These are phyloP conservation scores for Platycheirus albimanus DNA, from an alignment of 2,888 invertebrate genomes.

Conservation along the genomic window DNA sequence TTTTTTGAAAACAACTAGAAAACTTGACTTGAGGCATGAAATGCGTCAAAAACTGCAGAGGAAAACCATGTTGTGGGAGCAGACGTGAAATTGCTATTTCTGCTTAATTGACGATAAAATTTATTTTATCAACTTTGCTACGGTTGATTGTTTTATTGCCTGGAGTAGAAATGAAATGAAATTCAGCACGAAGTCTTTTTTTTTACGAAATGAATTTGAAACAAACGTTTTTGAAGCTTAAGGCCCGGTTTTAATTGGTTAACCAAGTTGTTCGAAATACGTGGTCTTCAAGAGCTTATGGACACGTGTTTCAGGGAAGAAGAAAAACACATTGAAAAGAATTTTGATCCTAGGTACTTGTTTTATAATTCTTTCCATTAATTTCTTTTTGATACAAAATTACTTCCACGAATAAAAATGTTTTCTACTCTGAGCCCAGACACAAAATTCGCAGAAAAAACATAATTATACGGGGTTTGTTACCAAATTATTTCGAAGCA, in stretches of 20 bases:
- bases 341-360: too few species aligned
- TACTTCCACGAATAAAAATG: too few species aligned
- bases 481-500: too few species aligned
- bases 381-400: too few species aligned
- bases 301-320: too few species aligned
- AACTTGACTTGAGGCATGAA: conserved; percentile 41
- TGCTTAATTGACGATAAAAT: conserved; percentile 74
- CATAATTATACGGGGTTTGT: too few species aligned
- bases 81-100: conserved; percentile 43
- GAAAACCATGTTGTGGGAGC: not conserved
- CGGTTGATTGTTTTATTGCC: conserved; percentile 62
- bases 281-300: too few species aligned
- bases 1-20: conserved; percentile 25
- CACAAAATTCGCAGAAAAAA: too few species aligned
- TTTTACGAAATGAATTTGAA: conserved; percentile 37
- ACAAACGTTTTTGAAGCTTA: conserved; percentile 33
- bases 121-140: conserved; percentile 62
- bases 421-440: too few species aligned
- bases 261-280: too few species aligned
- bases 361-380: too few species aligned
- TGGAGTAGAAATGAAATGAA: conserved; percentile 16
- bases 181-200: not conserved
- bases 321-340: too few species aligned
- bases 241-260: conserved; percentile 41
- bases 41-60: conserved; percentile 32